Conservation (phyloP, 1,140 invertebrate species). For the Musca vetustissima region DNA sequence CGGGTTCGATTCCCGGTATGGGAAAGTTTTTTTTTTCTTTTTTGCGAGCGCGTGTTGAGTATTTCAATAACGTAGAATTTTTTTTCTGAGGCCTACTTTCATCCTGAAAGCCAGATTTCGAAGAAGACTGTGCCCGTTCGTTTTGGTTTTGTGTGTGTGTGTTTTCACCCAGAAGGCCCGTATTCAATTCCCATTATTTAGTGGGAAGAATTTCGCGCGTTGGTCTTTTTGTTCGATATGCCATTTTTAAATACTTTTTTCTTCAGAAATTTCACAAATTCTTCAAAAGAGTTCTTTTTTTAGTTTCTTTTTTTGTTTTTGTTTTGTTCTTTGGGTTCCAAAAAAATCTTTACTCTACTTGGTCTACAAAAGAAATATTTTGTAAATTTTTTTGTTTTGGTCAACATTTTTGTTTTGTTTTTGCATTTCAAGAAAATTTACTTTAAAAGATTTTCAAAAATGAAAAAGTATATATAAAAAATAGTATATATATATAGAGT, state of each 20-base stretch:
- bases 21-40: constrained; percentile 60
- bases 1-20: constrained; percentile 80
- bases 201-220: too few species aligned
- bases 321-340: too few species aligned
- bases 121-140: too few species aligned
- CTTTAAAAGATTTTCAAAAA: not conserved
- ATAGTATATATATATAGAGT: constrained; percentile 15
- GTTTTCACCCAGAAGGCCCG: too few species aligned
- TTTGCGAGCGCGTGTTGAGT: not conserved
- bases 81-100: too few species aligned
- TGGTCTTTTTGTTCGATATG: too few species aligned
- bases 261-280: constrained; percentile 1
- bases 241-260: constrained; percentile 19
- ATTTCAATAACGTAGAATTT: too few species aligned
- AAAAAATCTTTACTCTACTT: constrained; percentile 13
- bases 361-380: constrained; percentile 20
- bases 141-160: too few species aligned
- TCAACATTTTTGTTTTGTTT: not conserved
- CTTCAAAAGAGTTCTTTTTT: constrained; percentile 7
- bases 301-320: too few species aligned
- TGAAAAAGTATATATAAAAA: constrained; percentile 10
- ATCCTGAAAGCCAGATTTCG: too few species aligned
- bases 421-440: too few species aligned
- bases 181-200: too few species aligned
- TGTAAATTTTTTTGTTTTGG: not conserved